Base-by-base conservation (phyloP, 2,888 invertebrate species). In the Palloptera scutellata region DNA sequence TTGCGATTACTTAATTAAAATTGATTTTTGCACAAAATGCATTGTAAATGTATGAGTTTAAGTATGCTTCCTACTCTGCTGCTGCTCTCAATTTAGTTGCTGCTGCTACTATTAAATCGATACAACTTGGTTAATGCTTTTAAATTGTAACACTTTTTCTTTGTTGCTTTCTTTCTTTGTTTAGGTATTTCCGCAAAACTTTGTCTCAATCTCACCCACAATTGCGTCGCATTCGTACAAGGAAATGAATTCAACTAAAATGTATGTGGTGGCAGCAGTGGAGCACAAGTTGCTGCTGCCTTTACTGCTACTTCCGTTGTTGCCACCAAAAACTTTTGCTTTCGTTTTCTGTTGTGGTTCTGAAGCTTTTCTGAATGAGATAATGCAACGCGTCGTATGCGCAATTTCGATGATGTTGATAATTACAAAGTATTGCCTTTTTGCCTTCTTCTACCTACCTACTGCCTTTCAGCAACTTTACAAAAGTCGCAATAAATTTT, bases 291-390 rank as follows among this genome's bases (percentile, higher is more conserved):
- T 42, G 42, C 41, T 17, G 42, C 9, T n/a, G 30, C 30, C 17
- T 5, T 8, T 15, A 19, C 19, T 53, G 41, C 30, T 62, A n/a
- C 6, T 45, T 15, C 45, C 54, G 43, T 45, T 60, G 19, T n/a
- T 43, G n/a, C 41, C 30, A 17, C 20, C 42, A 10, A 55, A 53
- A 70, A 70, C 71, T 72, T 71, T 70, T 72, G 66, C 68, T 70
- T 70, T 71, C 67, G 60, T 65, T 65, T 30, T 52, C 12, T 42
- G 41, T 48, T 45, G 61, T 55, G 17, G 20, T 8, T 3, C 20
- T 17, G 60, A 53, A 70, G 72, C 71, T 72, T 72, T 71, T 65
- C 61, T 68, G 65, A 72, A 71, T 71, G 71, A 72, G 57, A 17
- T 17, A 40, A 15, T 60, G 54, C 60, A 54, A 60, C 61, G 52